A percentile compares a stretch with the other conserved stretches of the same genome.
Conservation (phyloP, 2,888 invertebrate species). For the Seira sanloemensis region DNA sequence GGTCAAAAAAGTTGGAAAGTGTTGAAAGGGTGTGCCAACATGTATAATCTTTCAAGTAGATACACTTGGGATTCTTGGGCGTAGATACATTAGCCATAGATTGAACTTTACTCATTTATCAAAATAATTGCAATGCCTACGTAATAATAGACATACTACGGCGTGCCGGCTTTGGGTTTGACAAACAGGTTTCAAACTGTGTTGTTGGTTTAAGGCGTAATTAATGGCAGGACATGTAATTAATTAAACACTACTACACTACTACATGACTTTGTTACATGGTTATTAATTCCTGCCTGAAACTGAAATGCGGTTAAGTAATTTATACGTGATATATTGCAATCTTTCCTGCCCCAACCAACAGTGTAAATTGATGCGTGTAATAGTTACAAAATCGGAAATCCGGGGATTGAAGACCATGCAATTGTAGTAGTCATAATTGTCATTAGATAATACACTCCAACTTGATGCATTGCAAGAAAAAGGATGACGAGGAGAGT, state of each 20-base stretch:
- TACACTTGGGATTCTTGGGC: too few relatives aligned
- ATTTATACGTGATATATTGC: background rate
- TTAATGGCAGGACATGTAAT: background rate
- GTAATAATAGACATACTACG: background rate
- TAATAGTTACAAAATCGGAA: conserved; percentile 9
- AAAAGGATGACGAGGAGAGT: conserved; percentile 47
- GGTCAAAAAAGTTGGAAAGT: too few relatives aligned
- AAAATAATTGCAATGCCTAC: too few relatives aligned
- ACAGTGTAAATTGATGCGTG: background rate
- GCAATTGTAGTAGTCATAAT: background rate
- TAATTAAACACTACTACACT: background rate
- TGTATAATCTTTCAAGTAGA: too few relatives aligned
- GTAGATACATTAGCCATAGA: too few relatives aligned
- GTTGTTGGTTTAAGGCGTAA: conserved; percentile 9
- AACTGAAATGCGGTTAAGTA: conserved; percentile 2
- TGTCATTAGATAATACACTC: conserved; percentile 5
- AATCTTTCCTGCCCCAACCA: too few relatives aligned
- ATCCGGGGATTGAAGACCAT: too few relatives aligned
- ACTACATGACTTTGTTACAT: too few relatives aligned
- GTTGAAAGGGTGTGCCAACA: too few relatives aligned
- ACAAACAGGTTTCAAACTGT: background rate
- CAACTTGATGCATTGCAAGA: conserved; percentile 34
- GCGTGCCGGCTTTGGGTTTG: background rate
- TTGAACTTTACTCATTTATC: too few relatives aligned
- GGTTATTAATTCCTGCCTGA: conserved; percentile 9